Evolutionary conservation across 2,797 vertebrate genomes (phyloP).

Genomic region (Cynodonichthys magdalenae): DNA sequence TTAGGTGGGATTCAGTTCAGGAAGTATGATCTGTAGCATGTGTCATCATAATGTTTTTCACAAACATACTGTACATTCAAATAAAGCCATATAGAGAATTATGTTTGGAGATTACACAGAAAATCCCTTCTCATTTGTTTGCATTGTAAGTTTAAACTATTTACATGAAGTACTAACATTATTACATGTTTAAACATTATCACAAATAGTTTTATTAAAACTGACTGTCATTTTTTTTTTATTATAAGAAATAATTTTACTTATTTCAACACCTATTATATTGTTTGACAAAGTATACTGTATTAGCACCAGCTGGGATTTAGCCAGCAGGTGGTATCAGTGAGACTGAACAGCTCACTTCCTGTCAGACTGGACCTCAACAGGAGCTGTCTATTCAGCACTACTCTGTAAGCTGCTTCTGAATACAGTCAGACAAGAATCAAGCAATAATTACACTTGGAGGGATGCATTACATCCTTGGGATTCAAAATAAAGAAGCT

Average conservation of each 20-base stretch:
- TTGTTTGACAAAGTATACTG: neutral
- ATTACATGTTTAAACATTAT: neutral
- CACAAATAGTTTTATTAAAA: neutral
- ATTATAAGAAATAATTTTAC: neutral
- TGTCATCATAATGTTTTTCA: neutral
- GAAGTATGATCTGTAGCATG: neutral
- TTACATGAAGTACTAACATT: neutral
- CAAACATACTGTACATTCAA: neutral
- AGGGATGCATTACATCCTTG: neutral
- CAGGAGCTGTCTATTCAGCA: slow-evolving; percentile 85
- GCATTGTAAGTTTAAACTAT: neutral
- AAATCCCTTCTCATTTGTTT: neutral
- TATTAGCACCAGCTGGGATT: neutral
- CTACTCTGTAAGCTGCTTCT: slow-evolving; percentile 42
- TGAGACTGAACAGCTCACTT: slow-evolving; percentile 33
- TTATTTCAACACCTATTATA: neutral
- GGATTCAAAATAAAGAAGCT: neutral
- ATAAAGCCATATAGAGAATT: neutral
- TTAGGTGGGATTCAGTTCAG: neutral
- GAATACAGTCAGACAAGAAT: slow-evolving; percentile 6
- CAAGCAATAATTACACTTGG: neutral
- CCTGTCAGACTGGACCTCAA: slow-evolving; percentile 14
- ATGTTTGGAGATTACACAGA: neutral
- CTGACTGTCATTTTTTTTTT: neutral
- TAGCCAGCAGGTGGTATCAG: slow-evolving; percentile 63